phyloP scores from a whole-genome alignment of 2,888 invertebrate genomes.

The Lymantria monacha region DNA sequence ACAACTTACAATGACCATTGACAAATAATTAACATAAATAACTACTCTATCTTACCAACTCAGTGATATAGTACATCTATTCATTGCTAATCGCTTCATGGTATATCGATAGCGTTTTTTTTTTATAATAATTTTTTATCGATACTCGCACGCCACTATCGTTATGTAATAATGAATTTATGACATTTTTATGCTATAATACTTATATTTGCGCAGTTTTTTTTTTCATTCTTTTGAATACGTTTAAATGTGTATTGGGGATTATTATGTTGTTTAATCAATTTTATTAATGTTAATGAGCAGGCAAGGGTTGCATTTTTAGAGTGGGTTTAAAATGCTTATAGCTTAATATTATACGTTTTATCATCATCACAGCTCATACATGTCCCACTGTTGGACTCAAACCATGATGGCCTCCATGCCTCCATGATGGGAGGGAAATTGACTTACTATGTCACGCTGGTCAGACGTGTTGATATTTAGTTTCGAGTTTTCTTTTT shows the following conservation, averaged over 20 bases:
- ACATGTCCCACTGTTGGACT: too few relatives aligned
- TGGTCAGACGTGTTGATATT: too few relatives aligned
- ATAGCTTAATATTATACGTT: too few relatives aligned
- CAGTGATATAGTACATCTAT: slow-evolving; percentile 29
- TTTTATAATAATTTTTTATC: slow-evolving; percentile 47
- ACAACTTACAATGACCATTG: slow-evolving; percentile 18
- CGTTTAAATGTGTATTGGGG: neutral
- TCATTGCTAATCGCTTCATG: slow-evolving; percentile 40
- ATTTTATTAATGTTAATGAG: too few relatives aligned
- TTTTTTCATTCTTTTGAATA: slow-evolving; percentile 5
- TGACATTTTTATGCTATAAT: slow-evolving; percentile 19
- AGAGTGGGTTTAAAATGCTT: too few relatives aligned
- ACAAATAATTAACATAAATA: slow-evolving; percentile 30
- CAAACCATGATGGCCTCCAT: too few relatives aligned
- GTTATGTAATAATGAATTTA: slow-evolving; percentile 39
- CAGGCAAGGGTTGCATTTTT: too few relatives aligned
- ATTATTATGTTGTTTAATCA: too few relatives aligned
- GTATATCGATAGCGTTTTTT: slow-evolving; percentile 38
- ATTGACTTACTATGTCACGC: too few relatives aligned
- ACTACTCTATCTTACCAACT: slow-evolving; percentile 21
- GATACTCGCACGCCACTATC: slow-evolving; percentile 43
- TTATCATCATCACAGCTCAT: too few relatives aligned
- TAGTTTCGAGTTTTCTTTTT: too few relatives aligned
- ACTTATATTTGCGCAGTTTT: slow-evolving; percentile 8
- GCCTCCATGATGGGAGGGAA: too few relatives aligned